Percentiles rank a stretch among this genome's conserved stretches.
Conservation (phyloP, 2,888 invertebrate genomes). For the Drosophila seclusa region DNA sequence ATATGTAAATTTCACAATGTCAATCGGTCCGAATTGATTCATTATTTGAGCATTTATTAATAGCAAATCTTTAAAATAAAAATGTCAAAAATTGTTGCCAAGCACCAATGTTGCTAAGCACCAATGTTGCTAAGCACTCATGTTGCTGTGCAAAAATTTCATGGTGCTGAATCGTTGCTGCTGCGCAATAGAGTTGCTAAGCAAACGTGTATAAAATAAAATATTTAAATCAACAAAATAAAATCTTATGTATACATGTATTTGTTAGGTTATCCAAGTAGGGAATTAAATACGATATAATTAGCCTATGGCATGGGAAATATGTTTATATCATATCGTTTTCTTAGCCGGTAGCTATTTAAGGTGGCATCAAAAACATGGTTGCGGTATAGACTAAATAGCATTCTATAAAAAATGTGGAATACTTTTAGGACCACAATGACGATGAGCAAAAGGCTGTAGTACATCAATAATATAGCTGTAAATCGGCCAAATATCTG, state of each 20-base stretch:
- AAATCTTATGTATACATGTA: neutral
- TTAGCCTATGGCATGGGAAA: neutral
- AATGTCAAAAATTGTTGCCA: slow-evolving; percentile 18
- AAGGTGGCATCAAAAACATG: neutral
- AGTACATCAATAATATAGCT: no score
- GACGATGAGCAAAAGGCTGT: neutral
- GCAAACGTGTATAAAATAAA: neutral
- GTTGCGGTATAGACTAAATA: neutral
- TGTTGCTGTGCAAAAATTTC: neutral
- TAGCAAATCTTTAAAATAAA: neutral
- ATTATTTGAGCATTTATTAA: neutral
- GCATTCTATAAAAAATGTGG: neutral
- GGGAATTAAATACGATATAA: neutral
- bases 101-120: slow-evolving; percentile 4
- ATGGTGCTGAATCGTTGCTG: neutral
- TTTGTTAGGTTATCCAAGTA: neutral
- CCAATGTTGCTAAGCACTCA: slow-evolving; percentile 8
- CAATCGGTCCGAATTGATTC: neutral
- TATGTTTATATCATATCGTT: neutral
- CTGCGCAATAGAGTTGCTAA: neutral
- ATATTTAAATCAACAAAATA: neutral
- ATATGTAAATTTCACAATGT: neutral
- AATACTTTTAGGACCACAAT: neutral
- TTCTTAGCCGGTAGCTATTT: neutral
- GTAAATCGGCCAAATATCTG: neutral